Evolutionary conservation across 1,140 invertebrate genomes (phyloP), one percentile per base, ranked within the genome.

Genomic region (Neodiprion pinetum): DNA sequence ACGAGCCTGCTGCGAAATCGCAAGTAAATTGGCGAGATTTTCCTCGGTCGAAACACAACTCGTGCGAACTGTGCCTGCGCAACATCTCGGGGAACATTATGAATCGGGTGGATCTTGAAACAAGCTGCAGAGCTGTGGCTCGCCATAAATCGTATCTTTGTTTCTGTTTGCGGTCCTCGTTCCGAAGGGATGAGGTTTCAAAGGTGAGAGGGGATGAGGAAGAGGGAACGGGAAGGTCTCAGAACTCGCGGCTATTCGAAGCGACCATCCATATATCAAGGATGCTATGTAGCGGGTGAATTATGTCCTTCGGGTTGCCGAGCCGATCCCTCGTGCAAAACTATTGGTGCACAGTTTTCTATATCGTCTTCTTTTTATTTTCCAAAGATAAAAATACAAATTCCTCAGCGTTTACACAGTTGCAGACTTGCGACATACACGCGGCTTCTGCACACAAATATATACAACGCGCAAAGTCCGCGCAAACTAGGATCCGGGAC

Each of bases 211-310:
- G 67, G 75, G 67, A 70, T 72, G 72, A 72, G 72, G 72, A 49
- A 72, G 69, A 71, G 49, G 68, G 48, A 28, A 50, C 48, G 53
- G 21, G 28, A 48, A 23, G 14, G 48, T 11, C 12, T n/a, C 73
- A 66, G 73, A 68, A 71, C 73, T 71, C 71, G 67, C 70, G 70
- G 69, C 28, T 72, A 72, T 76, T 76, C 48, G 72, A 72, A 69
- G 72, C 72, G 67, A 48, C 65, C 73, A 74, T 76, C 72, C 73
- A 78, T 78, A 78, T 76, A 78, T 78, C 77, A 78, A 74, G 67
- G 50, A 17, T 75, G 66, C 72, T 66, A 71, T 66, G 21, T 71
- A 70, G 67, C 70, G 48, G 74, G 72, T 78, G 77, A 78, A 78
- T 78, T 78, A 78, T 76, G 77, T 75, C 77, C 68, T 75, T 74